Evolutionary conservation across 2,113 vertebrate genomes (phyloP).

Genomic region (Oxygymnocypris stewartii): DNA sequence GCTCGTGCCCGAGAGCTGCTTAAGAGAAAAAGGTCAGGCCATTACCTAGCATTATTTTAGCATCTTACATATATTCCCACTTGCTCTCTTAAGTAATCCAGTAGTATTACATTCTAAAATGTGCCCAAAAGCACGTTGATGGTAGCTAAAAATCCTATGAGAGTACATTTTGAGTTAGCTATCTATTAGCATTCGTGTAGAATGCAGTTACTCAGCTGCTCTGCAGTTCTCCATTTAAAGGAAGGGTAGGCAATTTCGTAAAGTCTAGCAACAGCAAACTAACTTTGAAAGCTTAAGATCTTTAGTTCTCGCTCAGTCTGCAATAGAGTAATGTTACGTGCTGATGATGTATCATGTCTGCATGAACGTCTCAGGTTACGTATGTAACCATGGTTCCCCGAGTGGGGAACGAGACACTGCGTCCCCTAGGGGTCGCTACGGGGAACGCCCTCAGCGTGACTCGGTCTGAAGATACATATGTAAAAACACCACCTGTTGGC

Average conservation of each 20-base stretch:
- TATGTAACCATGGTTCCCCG: too few species aligned
- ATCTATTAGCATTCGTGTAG: neutral
- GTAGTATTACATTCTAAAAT: neutral
- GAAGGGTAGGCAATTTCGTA: neutral
- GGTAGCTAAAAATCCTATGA: neutral
- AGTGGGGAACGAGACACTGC: too few species aligned
- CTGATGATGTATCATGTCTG: too few species aligned
- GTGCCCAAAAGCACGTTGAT: neutral
- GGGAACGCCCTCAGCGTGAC: too few species aligned
- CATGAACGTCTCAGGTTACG: too few species aligned
- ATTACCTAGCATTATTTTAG: neutral
- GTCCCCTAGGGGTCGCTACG: too few species aligned
- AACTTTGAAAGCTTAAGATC: neutral
- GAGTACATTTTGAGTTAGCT: neutral
- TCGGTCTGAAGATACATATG: too few species aligned
- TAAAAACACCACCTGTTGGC: too few species aligned
- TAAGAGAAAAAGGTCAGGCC: conserved; percentile 21
- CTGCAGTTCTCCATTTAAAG: neutral
- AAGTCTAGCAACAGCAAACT: neutral
- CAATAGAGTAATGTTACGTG: too few species aligned
- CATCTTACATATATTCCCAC: neutral
- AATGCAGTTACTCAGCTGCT: neutral
- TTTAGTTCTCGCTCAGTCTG: too few species aligned
- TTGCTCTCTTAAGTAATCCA: neutral
- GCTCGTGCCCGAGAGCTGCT: neutral